A percentile compares a stretch with the other conserved stretches of the same genome.
Conservation (phyloP, 2,113 vertebrate genomes). For the Anolis sagrei region DNA sequence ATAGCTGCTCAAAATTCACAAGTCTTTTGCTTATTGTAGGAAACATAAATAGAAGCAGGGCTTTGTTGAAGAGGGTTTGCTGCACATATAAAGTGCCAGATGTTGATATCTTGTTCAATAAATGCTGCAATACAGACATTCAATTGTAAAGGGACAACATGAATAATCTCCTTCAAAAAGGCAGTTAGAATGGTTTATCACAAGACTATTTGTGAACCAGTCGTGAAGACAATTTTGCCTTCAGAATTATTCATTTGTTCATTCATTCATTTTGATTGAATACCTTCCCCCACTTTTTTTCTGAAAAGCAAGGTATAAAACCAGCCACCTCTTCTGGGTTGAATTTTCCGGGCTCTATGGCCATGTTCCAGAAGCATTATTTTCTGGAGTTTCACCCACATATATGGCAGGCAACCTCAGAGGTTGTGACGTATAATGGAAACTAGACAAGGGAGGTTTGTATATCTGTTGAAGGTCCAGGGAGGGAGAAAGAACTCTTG, state of each 20-base stretch:
- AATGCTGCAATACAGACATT: background rate
- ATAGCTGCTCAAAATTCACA: background rate
- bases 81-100: background rate
- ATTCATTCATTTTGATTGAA: background rate
- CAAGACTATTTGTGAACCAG: background rate
- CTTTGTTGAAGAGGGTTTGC: background rate
- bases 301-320: conserved; percentile 35
- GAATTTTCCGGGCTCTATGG: too few species aligned
- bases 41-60: too few species aligned
- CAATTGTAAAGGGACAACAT: background rate
- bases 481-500: too few species aligned
- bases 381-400: too few species aligned
- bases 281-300: background rate
- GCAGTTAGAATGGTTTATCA: background rate
- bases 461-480: too few species aligned
- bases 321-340: background rate
- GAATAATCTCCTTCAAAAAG: background rate
- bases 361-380: too few species aligned
- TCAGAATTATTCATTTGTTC: too few species aligned
- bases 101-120: background rate
- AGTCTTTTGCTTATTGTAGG: background rate
- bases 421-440: too few species aligned
- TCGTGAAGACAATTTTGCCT: conserved; percentile 6
- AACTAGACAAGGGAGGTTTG: too few species aligned
- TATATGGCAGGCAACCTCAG: too few species aligned